Conservation (phyloP, 2,888 invertebrate genomes). For the Dynastes tityus region DNA sequence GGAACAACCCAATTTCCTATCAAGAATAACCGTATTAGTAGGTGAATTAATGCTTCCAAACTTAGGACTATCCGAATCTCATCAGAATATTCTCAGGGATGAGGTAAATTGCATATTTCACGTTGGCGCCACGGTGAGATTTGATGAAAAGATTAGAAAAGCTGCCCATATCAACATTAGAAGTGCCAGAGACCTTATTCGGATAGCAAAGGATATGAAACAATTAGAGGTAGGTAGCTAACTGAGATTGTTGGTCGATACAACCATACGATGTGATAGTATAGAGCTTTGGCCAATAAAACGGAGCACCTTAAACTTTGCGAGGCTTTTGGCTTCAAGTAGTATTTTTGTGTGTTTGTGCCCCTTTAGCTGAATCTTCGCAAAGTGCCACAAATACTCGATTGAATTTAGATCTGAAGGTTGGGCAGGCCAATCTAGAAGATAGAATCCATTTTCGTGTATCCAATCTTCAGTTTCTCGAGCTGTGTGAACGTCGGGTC, state of each 20-base stretch:
- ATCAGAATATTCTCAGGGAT: constrained; percentile 71
- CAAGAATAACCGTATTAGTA: constrained; percentile 74
- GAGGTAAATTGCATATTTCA: constrained; percentile 81
- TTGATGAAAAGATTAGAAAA: constrained; percentile 80
- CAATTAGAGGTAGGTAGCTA: constrained; percentile 73
- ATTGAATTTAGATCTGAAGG: no score
- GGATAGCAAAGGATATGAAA: constrained; percentile 78
- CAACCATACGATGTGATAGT: no score
- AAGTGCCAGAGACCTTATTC: constrained; percentile 77
- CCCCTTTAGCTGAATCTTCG: no score
- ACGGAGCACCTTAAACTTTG: no score
- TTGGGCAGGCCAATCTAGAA: no score
- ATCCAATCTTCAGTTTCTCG: no score
- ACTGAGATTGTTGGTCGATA: background rate
- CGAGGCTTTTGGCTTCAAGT: no score
- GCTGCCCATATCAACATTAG: constrained; percentile 81
- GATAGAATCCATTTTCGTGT: no score
- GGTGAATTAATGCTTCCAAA: constrained; percentile 74
- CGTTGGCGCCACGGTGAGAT: constrained; percentile 84
- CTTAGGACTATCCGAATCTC: constrained; percentile 72
- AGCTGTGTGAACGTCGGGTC: no score
- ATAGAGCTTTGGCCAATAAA: no score
- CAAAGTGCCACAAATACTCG: no score
- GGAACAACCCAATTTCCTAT: constrained; percentile 71
- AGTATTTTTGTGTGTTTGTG: no score